Conservation (phyloP, 2,888 invertebrate genomes). For the Oxyteleia sp. region DNA sequence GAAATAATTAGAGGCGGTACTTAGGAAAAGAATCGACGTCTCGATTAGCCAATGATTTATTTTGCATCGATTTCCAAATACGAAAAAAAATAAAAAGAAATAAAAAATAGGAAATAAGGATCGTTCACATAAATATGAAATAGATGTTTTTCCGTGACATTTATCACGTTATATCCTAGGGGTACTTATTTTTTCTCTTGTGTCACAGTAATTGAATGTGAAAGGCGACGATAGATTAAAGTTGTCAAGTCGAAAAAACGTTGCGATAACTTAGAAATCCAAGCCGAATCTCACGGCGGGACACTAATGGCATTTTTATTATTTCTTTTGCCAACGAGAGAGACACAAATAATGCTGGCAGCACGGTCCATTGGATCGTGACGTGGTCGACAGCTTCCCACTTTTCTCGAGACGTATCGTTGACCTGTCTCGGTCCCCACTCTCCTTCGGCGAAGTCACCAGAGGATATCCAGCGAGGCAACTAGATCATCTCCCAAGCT, state of each 20-base stretch:
- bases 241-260: constrained; percentile 80
- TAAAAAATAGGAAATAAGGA: not conserved
- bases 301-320: constrained; percentile 87
- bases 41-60: constrained; percentile 28
- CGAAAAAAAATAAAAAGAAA: constrained; percentile 6
- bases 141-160: not conserved
- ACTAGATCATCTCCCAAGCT: constrained; percentile 74
- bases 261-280: constrained; percentile 79
- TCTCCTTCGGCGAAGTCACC: constrained; percentile 43
- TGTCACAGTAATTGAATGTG: constrained; percentile 58
- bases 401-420: constrained; percentile 76
- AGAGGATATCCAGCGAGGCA: constrained; percentile 71
- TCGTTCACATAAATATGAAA: constrained; percentile 49
- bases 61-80: constrained; percentile 2
- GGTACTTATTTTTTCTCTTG: constrained; percentile 40
- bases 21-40: constrained; percentile 21
- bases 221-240: constrained; percentile 82
- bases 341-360: constrained; percentile 79
- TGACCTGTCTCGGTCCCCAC: constrained; percentile 69
- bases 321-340: constrained; percentile 80
- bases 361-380: constrained; percentile 86
- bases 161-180: constrained; percentile 30
- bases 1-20: constrained; percentile 50
- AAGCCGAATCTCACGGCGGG: constrained; percentile 78
- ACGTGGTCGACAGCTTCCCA: constrained; percentile 84